These are phyloP conservation scores for Psylliodes chrysocephalus DNA, from an alignment of 2,888 invertebrate species.

Conservation along the genomic window DNA sequence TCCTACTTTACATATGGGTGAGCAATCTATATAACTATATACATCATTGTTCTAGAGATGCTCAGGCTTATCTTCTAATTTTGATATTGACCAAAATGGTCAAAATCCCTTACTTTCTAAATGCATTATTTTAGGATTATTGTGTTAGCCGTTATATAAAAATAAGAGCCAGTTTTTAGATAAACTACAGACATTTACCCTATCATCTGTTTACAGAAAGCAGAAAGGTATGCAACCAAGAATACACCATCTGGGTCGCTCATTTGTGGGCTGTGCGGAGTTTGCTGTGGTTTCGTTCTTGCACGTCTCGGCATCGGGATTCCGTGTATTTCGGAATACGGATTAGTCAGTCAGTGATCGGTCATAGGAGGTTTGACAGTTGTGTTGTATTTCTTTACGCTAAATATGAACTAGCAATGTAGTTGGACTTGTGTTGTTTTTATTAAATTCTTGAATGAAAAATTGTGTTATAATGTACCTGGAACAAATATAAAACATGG, in stretches of 20 bases:
- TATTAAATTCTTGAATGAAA: slow-evolving; percentile 58
- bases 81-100: too few relatives aligned
- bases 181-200: too few relatives aligned
- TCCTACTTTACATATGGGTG: too few relatives aligned
- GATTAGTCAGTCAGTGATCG: slow-evolving; percentile 18
- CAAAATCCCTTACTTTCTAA: too few relatives aligned
- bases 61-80: too few relatives aligned
- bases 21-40: too few relatives aligned
- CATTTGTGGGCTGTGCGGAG: slow-evolving; percentile 10
- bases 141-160: too few relatives aligned
- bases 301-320: not conserved
- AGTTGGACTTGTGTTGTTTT: slow-evolving; percentile 23
- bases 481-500: slow-evolving; percentile 53
- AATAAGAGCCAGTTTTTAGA: too few relatives aligned
- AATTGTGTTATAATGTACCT: slow-evolving; percentile 50
- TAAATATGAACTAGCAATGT: slow-evolving; percentile 17
- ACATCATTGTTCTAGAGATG: too few relatives aligned
- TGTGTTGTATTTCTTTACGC: slow-evolving; percentile 19
- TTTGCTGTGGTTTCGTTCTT: not conserved
- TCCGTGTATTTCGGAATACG: slow-evolving; percentile 1
- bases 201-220: too few relatives aligned
- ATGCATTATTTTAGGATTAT: too few relatives aligned
- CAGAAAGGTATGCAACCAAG: slow-evolving; percentile 18
- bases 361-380: not conserved
- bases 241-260: not conserved